Percentiles rank a stretch among this genome's conserved stretches.
Conservation (phyloP, 2,888 invertebrate genomes). For the Physocephala rufipes region DNA sequence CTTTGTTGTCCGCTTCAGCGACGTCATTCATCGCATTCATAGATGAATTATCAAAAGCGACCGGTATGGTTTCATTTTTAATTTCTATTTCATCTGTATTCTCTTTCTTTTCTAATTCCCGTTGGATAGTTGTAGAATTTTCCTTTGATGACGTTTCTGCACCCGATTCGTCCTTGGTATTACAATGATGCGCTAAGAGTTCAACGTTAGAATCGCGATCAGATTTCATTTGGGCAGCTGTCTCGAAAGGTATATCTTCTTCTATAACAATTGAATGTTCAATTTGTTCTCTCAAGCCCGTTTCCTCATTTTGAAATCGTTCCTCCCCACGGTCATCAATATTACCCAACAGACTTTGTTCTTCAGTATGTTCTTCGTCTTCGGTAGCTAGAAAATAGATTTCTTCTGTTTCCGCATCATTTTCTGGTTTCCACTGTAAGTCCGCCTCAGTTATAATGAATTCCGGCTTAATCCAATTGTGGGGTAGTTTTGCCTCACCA, state of each 20-base stretch:
- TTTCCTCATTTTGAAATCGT: not conserved
- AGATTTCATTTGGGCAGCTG: not conserved
- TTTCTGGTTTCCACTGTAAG: constrained; percentile 44
- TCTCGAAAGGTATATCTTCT: constrained; percentile 15
- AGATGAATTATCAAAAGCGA: not conserved
- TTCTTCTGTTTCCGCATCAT: constrained; percentile 39
- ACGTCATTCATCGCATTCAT: not conserved
- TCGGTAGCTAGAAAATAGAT: constrained; percentile 27
- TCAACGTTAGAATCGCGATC: not conserved
- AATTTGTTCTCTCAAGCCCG: not conserved
- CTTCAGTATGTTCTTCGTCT: constrained; percentile 15
- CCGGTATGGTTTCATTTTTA: constrained; percentile 7
- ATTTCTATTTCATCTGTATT: not conserved
- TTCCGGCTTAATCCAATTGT: constrained; percentile 43
- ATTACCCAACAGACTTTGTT: no score
- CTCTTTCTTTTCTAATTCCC: constrained; percentile 6
- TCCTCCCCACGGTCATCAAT: not conserved
- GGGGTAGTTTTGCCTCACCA: constrained; percentile 25
- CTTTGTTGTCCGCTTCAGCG: not conserved
- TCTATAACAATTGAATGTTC: not conserved
- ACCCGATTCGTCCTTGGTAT: not conserved
- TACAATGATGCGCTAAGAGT: not conserved
- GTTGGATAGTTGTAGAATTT: not conserved
- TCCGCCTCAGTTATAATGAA: constrained; percentile 49
- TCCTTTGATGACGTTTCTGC: not conserved